Base-by-base conservation (phyloP, 2,888 invertebrate species). In the Harpalus rufipes region DNA sequence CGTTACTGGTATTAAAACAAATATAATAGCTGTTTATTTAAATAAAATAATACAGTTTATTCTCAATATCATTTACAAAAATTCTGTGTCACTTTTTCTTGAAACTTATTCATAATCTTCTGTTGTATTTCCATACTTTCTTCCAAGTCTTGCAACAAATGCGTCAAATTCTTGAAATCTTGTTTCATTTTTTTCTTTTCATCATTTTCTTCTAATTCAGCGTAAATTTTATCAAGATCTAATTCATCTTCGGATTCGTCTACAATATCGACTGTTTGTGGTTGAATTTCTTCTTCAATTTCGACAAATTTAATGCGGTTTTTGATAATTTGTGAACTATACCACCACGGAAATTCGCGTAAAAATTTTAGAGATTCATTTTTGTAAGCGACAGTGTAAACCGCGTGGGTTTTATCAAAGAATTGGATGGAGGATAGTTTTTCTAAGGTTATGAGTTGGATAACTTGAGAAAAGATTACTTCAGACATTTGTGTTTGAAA, bases 261-360 rank as follows among this genome's bases (percentile, higher is more conserved):
- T 56, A 88, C 86, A 5, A 59, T 25, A n/a, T 44, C 21, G 14
- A 59, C 21, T 7, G 8, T 58, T 21, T 78, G 39, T 4, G 85
- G 61, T 58, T 80, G 78, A 39, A 21, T 72, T 1, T 83, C 78
- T 25, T 86, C 78, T 59, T 82, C 85, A 18, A 61, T 56, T 74
- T 81, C 4, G 21, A 85, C 68, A 14, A 84, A 61, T 65, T 41
- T 72, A 87, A 91, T 92, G 86, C 90, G 88, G 85, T 91, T 90
- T 85, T 92, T 90, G 87, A 93, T 91, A 85, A 91, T 90, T 41
- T 89, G 88, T 87, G 91, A 89, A 58, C 88, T 88, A 88, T 93
- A 94, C 90, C 94, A 92, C 95, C 95, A 95, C 58, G 93, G 91
- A 16, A 91, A 90, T 85, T 90, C 92, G 25, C 92, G 90, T 88